Percentiles rank a stretch among this genome's conserved stretches.
Conservation (phyloP, 1,140 invertebrate genomes). For the Listronotus oregonensis region DNA sequence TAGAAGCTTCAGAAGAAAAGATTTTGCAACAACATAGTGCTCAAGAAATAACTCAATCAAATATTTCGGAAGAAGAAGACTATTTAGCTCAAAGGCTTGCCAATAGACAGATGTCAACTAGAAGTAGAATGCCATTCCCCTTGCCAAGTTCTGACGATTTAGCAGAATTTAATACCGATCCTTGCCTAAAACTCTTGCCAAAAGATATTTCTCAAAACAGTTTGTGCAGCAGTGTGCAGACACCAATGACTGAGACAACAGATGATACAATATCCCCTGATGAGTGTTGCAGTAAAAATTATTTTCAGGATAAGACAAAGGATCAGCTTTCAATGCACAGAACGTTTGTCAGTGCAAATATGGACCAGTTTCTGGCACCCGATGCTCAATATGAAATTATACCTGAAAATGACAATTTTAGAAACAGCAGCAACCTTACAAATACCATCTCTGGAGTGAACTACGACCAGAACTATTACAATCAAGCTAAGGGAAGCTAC, state of each 20-base stretch:
- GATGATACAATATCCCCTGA: constrained; percentile 49
- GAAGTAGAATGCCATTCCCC: constrained; percentile 64
- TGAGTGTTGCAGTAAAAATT: constrained; percentile 45
- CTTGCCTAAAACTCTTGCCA: constrained; percentile 54
- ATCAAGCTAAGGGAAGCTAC: constrained; percentile 41
- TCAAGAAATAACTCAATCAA: constrained; percentile 7
- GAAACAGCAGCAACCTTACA: constrained; percentile 47
- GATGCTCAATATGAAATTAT: constrained; percentile 69
- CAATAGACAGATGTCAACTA: constrained; percentile 62
- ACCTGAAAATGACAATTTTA: constrained; percentile 26
- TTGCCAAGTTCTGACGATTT: constrained; percentile 54
- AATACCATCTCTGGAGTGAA: constrained; percentile 53
- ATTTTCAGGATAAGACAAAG: constrained; percentile 42
- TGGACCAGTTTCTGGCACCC: constrained; percentile 61
- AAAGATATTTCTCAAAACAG: constrained; percentile 62
- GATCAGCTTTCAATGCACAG: constrained; percentile 33
- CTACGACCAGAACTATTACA: constrained; percentile 48
- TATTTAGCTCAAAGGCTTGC: constrained; percentile 61
- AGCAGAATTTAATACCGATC: constrained; percentile 44
- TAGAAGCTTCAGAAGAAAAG: constrained; percentile 39
- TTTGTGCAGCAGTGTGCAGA: constrained; percentile 56
- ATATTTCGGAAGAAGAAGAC: constrained; percentile 53
- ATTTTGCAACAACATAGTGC: neutral
- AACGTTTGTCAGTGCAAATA: constrained; percentile 31
- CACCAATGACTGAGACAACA: constrained; percentile 54